Evolutionary conservation across 2,888 invertebrate species (phyloP), one percentile per base, ranked within the genome.

Genomic region (Eumerus sabulonum): DNA sequence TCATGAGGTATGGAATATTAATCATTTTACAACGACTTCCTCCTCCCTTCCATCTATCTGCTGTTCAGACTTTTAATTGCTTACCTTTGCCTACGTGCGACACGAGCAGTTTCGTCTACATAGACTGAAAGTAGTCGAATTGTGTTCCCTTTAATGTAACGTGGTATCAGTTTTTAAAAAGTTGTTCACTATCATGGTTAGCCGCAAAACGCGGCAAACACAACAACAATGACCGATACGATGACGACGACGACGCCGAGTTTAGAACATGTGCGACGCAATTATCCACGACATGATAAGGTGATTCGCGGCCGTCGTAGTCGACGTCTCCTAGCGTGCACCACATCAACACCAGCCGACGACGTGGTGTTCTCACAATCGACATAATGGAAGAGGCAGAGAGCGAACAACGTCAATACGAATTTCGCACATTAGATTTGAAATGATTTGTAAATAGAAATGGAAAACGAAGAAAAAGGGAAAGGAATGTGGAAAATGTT

Each of bases 261-360:
- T n/a, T 27, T 9, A n/a, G 38, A 45, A 51, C 53, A 53, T 63
- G 74, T 74, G 57, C 76, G 76, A 76, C 76, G 76, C 76, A 76
- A 70, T 59, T 70, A 57, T 76, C 14, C 42, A 64, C 59, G 47
- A 64, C 19, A 38, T 54, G 70, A 70, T 76, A 70, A 70, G 59
- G 70, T 76, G 76, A 70, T 59, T 63, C 18, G 9, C 50, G n/a
- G n/a, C n/a, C n/a, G n/a, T n/a, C n/a, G n/a, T n/a, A n/a, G n/a
- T n/a, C n/a, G n/a, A n/a, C n/a, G n/a, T n/a, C n/a, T n/a, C n/a
- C n/a, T n/a, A n/a, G 16, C 36, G 35, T 11, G 51, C 51, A 16
- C 17, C 48, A 44, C 51, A 59, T 18, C 48, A 2, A 59, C 5
- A 16, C 36, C 36, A 11, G 36, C 7, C 11, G 40, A 40, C 11